Evolutionary conservation across 2,113 vertebrate genomes (phyloP).

Genomic region (Hypomesus transpacificus): DNA sequence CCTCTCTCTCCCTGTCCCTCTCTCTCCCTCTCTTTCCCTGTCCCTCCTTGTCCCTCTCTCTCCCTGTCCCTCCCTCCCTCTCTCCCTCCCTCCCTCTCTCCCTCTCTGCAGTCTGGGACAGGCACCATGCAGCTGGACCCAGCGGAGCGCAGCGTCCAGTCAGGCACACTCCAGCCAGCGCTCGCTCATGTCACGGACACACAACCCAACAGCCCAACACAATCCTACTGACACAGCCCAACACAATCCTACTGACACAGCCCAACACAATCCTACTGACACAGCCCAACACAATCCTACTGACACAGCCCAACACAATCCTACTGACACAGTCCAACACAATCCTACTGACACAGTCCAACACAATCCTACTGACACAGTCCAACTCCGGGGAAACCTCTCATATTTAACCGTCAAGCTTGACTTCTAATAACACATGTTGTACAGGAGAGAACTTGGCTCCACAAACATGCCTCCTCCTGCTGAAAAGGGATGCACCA

Average conservation of each 20-base stretch:
- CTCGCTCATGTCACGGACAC: neutral
- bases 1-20: too few relatives aligned
- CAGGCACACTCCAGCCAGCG: neutral
- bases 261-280: neutral
- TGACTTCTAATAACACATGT: too few relatives aligned
- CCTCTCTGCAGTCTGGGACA: neutral
- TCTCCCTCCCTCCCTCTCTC: neutral
- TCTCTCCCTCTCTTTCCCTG: neutral
- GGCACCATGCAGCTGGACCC: slow-evolving; percentile 1
- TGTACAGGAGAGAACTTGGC: too few relatives aligned
- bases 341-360: too few relatives aligned
- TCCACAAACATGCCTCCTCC: too few relatives aligned
- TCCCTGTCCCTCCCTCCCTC: neutral
- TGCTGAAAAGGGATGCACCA: too few relatives aligned
- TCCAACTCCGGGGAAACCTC: too few relatives aligned
- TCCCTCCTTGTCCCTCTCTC: neutral
- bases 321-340: neutral
- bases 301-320: neutral
- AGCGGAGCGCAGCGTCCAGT: neutral
- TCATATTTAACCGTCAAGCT: too few relatives aligned
- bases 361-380: too few relatives aligned
- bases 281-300: neutral
- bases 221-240: neutral
- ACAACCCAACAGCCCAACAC: neutral
- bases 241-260: too few relatives aligned